Conservation (phyloP, 2,113 vertebrate species). For the Ceyx melanurus region DNA sequence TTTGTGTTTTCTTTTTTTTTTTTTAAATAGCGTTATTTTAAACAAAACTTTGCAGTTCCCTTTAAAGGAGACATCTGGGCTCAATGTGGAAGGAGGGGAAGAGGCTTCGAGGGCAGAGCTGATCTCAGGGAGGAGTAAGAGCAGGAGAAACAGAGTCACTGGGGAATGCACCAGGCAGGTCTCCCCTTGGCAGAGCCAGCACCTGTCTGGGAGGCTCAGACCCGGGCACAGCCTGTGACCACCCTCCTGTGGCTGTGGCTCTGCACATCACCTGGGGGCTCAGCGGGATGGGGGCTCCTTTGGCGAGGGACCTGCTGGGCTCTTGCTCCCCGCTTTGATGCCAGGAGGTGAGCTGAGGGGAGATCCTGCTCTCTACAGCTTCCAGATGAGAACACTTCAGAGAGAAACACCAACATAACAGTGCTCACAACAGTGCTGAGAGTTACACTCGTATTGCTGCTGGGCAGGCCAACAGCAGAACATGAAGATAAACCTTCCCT, state of each 20-base stretch:
- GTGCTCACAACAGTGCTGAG: neutral
- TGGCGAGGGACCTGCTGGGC: neutral
- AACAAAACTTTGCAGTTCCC: slow-evolving; percentile 58
- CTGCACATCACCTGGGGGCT: accelerated
- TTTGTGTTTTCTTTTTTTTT: neutral
- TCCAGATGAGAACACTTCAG: accelerated
- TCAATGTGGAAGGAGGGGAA: slow-evolving; percentile 38
- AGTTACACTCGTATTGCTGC: neutral
- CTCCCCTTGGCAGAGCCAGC: neutral
- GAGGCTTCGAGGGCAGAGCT: neutral
- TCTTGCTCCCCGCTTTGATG: neutral
- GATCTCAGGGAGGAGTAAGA: neutral
- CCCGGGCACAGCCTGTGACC: neutral
- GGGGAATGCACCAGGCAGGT: neutral
- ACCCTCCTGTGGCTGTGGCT: neutral
- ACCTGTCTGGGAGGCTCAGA: neutral
- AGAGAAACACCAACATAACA: accelerated
- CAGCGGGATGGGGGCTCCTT: accelerated
- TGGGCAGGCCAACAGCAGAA: neutral
- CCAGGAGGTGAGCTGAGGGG: neutral
- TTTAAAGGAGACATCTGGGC: slow-evolving; percentile 71
- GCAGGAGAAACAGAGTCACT: neutral
- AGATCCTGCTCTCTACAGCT: neutral
- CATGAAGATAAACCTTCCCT: accelerated
- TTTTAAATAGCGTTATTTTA: slow-evolving; percentile 56